Base-by-base conservation (phyloP, 2,888 invertebrate species). In the Ochropleura plecta region DNA sequence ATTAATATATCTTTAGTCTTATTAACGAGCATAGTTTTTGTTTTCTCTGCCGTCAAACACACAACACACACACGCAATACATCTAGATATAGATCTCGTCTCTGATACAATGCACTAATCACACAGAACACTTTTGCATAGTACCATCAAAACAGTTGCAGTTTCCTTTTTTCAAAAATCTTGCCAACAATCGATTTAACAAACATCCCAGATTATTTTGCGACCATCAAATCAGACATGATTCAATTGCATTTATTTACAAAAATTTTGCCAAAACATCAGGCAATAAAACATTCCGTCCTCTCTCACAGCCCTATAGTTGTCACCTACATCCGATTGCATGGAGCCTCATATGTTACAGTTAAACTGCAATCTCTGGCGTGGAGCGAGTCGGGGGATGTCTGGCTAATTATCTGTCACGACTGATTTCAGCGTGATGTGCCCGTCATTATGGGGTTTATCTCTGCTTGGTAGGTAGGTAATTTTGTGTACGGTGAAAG, bases 351-450 rank as follows among this genome's bases (percentile, higher is more conserved):
- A 67, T 79, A 63, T 73, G 66, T 70, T 65, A 71, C 70, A 44
- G 78, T 71, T 63, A 73, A 65, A 57, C 10, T 74, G 71, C 75
- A 84, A 70, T 83, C 73, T 76, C 73, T 65, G 72, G 80, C 62
- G 78, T 44, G 63, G 76, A 73, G 77, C 60, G 80, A 73, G 64
- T 60, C 76, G 53, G 59, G 78, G 71, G 78, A 79, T 76, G 46
- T 60, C 40, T 44, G 53, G 86, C 71, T 86, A 86, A 85, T 85
- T 85, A 85, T 85, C 75, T 85, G 85, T 85, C 82, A 84, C 76
- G 75, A 57, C 59, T 72, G 76, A 76, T 78, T 79, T 78, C 51
- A 70, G 42, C 18, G 63, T 73, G 74, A 75, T 78, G 68, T 70
- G 55, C 62, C 60, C 65, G 77, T 77, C 42, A 84, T 55, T 65